Conservation (phyloP, 2,888 invertebrate species). For the Atrina japonica region DNA sequence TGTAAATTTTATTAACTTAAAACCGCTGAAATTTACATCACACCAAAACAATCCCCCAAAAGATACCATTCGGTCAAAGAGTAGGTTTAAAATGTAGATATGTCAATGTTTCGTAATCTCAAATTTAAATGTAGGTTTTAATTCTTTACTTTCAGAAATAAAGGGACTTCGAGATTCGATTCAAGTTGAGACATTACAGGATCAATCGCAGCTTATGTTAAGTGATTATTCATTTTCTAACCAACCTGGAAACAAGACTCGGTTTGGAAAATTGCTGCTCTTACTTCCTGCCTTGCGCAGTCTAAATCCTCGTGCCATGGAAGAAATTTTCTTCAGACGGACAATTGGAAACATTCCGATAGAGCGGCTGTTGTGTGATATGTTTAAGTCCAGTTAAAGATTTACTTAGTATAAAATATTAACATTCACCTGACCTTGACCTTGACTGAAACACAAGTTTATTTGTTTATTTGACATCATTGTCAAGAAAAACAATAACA, state of each 20-base stretch:
- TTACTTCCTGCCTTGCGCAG: constrained; percentile 86
- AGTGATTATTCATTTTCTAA: constrained; percentile 84
- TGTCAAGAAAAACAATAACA: too few species aligned
- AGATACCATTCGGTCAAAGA: too few species aligned
- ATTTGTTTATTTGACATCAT: too few species aligned
- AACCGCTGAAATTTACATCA: too few species aligned
- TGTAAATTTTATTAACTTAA: too few species aligned
- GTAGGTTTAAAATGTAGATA: too few species aligned
- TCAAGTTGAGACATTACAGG: constrained; percentile 86
- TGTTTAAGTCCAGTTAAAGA: constrained; percentile 82
- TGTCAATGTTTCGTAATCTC: too few species aligned
- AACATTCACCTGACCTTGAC: too few species aligned
- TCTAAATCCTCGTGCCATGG: constrained; percentile 83
- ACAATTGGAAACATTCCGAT: constrained; percentile 88
- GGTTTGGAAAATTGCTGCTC: constrained; percentile 89
- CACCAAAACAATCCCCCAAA: too few species aligned
- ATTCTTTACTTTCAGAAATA: constrained; percentile 82
- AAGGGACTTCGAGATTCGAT: constrained; percentile 85
- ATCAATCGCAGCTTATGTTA: constrained; percentile 89
- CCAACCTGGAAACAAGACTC: constrained; percentile 77
- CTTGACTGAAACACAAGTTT: too few species aligned
- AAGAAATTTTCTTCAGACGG: constrained; percentile 88
- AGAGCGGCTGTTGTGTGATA: constrained; percentile 86
- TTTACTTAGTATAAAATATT: too few species aligned
- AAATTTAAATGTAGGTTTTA: too few species aligned